phyloP scores from a whole-genome alignment of 1,140 invertebrate genomes.

The Halictus rubicundus region DNA sequence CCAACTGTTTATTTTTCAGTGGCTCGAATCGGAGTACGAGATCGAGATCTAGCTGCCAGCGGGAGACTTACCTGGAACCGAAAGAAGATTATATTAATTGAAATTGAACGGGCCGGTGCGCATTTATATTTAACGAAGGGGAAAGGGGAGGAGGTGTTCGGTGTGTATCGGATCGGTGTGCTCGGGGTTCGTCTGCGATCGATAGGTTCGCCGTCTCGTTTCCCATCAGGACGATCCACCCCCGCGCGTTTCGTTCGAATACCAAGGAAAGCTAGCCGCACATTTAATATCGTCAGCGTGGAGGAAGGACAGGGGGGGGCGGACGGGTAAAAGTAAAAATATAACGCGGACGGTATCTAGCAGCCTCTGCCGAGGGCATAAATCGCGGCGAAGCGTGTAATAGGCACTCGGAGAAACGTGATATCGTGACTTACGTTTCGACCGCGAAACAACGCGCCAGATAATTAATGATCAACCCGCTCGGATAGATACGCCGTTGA shows the following conservation, averaged over 20 bases:
- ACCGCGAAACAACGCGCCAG: constrained; percentile 34
- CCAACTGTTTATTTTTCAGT: neutral
- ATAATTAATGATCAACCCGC: constrained; percentile 44
- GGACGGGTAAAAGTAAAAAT: constrained; percentile 12
- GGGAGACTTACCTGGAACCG: neutral
- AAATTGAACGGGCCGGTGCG: neutral
- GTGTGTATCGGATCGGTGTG: too few species aligned
- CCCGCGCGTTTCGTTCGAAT: neutral
- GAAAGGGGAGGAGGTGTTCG: too few species aligned
- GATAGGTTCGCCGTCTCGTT: neutral
- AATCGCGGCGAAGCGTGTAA: constrained; percentile 40
- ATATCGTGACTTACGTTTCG: constrained; percentile 52
- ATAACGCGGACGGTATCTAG: constrained; percentile 29
- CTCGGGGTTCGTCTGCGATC: too few species aligned
- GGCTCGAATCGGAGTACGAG: neutral
- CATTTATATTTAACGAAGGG: neutral
- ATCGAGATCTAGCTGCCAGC: neutral
- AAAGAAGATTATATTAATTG: neutral
- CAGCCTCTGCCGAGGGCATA: constrained; percentile 7
- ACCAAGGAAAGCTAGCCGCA: neutral
- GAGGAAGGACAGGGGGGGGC: neutral
- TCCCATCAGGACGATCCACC: neutral
- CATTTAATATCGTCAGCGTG: neutral
- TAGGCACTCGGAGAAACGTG: constrained; percentile 34
- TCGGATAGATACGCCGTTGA: constrained; percentile 45